phyloP scores from a whole-genome alignment of 2,888 invertebrate species.

The Tenthredo mesomela region DNA sequence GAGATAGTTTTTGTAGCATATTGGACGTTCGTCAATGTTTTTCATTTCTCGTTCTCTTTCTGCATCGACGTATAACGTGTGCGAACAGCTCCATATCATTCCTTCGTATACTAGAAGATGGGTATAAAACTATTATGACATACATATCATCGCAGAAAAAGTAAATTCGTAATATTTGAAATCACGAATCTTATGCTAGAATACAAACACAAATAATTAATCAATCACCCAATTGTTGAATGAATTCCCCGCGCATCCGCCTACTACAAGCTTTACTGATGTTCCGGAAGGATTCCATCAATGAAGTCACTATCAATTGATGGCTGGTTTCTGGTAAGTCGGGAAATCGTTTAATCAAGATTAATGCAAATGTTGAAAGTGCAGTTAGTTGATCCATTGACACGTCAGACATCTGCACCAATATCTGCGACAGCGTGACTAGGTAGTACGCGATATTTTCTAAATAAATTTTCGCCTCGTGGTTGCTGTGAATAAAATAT shows the following conservation, averaged over 20 bases:
- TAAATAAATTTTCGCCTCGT: conserved; percentile 68
- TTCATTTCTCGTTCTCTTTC: conserved; percentile 76
- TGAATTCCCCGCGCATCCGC: conserved; percentile 76
- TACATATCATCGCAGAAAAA: background rate
- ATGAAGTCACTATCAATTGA: conserved; percentile 72
- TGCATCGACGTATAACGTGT: conserved; percentile 79
- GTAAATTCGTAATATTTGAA: background rate
- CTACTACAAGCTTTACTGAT: conserved; percentile 72
- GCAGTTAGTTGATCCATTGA: conserved; percentile 76
- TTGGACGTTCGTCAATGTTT: conserved; percentile 71
- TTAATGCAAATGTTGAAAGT: conserved; percentile 78
- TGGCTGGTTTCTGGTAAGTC: conserved; percentile 75
- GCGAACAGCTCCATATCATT: conserved; percentile 83
- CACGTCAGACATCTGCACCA: conserved; percentile 74
- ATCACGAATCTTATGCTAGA: background rate
- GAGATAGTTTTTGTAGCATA: conserved; percentile 82
- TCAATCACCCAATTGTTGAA: conserved; percentile 76
- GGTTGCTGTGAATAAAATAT: conserved; percentile 75
- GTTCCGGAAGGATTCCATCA: conserved; percentile 76
- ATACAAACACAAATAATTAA: background rate
- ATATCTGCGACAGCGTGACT: conserved; percentile 79
- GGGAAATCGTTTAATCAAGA: conserved; percentile 79
- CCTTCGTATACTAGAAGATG: conserved; percentile 78
- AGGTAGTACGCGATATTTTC: conserved; percentile 79
- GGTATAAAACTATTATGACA: conserved; percentile 22